Base-by-base conservation (phyloP, 2,888 invertebrate species). In the Drosophila paramelanica region DNA sequence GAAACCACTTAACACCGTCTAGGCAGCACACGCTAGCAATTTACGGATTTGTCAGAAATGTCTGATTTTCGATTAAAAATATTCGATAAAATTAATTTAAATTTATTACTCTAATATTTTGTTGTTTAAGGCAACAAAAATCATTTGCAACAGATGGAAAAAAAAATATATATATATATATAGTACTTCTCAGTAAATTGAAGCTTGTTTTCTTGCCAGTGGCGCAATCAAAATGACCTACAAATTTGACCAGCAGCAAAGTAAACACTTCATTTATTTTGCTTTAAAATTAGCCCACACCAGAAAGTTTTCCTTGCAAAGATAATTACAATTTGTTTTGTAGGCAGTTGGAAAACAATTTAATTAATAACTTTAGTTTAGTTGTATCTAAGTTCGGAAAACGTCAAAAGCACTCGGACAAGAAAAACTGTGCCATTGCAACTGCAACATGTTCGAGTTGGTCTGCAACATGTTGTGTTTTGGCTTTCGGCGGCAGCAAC, bases 401-500 rank as follows among this genome's bases (percentile, higher is more conserved):
- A 43, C 38, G 38, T 8, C 50, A 46, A 27, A 57, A 50, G 6
- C 11, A 36, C 5, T 23, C 17, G 3, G 5, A 7, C 3, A 5
- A 11, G 8, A 60, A 10, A 20, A 23, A 23, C 2, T 3, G 17
- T n/a, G 8, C 13, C 7, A 17, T n/a, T 31, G 27, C 62, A 75
- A 53, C 66, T 47, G 64, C 72, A 87, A 81, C 80, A 67, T 69
- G 83, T 88, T 81, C 56, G 79, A 20, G 71, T 75, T 61, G 64
- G 42, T 52, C 39, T 72, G 58, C 73, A 89, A 89, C 84, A 52
- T 76, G 89, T 84, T 89, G 84, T 87, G 81, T 89, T 87, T 81
- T 84, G 78, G 50, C 77, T 52, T 67, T 27, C 67, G 58, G 49
- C 69, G 57, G 46, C 46, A 23, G 31, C 41, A 50, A 36, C 75